Evolutionary conservation across 2,113 vertebrate species (phyloP).

Genomic region (Rutilus rutilus): DNA sequence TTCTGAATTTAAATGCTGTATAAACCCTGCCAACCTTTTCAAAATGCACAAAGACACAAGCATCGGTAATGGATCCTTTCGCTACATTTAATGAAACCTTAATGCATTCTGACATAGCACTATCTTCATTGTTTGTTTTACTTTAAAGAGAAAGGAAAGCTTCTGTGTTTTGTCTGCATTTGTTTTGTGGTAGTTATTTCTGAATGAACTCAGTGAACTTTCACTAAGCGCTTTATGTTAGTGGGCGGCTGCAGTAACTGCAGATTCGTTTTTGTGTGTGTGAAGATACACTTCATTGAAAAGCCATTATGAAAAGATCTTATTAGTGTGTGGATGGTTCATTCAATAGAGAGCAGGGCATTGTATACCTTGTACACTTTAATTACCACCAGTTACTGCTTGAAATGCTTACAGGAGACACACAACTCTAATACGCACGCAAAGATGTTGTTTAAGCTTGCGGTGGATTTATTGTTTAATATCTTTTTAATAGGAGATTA

Average conservation of each 20-base stretch:
- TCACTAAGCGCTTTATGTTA: constrained; percentile 36
- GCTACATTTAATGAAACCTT: constrained; percentile 34
- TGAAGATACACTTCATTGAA: constrained; percentile 38
- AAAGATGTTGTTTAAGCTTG: not conserved
- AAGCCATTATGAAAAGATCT: constrained; percentile 49
- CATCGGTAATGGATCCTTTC: constrained; percentile 11
- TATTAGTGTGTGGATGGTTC: constrained; percentile 48
- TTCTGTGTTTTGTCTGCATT: constrained; percentile 35
- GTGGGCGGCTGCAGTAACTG: not conserved
- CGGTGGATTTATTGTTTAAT: not conserved
- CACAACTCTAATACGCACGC: not conserved
- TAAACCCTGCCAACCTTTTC: constrained; percentile 20
- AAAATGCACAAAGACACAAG: constrained; percentile 22
- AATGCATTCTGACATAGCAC: not conserved
- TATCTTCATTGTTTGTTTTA: constrained; percentile 12
- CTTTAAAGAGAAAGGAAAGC: constrained; percentile 16
- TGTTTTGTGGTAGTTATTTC: constrained; percentile 30
- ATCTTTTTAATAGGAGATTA: constrained; percentile 20
- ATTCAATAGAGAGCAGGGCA: constrained; percentile 41
- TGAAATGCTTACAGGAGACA: constrained; percentile 17
- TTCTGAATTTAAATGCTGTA: constrained; percentile 5
- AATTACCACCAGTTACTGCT: constrained; percentile 30
- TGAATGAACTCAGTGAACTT: constrained; percentile 58
- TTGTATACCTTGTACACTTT: constrained; percentile 34
- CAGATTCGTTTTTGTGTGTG: not conserved